A percentile compares a stretch with the other conserved stretches of the same genome.
Evolutionary conservation across 1,140 invertebrate genomes (phyloP).

Genomic region (Ceratitis capitata): DNA sequence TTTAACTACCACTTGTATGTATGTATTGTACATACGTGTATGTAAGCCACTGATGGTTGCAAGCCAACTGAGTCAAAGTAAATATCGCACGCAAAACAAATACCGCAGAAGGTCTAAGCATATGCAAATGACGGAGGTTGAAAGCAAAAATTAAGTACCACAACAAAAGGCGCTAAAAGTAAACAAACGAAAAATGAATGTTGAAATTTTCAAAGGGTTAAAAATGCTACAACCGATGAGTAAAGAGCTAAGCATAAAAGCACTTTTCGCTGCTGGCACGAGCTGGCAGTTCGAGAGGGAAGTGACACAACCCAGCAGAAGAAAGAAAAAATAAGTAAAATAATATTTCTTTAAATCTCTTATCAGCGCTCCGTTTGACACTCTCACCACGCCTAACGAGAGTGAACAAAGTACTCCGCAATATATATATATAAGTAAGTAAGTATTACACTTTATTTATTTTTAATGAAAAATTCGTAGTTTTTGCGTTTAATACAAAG

Average conservation of each 20-base stretch:
- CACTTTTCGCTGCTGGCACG: background rate
- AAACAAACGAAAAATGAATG: background rate
- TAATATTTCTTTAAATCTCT: background rate
- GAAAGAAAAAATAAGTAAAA: background rate
- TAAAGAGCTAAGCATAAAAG: background rate
- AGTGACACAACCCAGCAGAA: background rate
- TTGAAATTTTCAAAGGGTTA: background rate
- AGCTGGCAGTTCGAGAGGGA: background rate
- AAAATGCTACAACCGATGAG: background rate
- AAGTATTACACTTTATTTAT: too few species aligned
- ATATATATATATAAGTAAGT: too few species aligned
- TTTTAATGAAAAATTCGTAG: too few species aligned
- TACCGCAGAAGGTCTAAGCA: background rate
- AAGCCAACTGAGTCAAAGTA: background rate
- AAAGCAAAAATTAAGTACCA: background rate
- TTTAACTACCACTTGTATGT: background rate
- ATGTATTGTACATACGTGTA: too few species aligned
- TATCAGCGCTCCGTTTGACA: too few species aligned
- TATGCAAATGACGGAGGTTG: background rate
- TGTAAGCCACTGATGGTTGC: background rate
- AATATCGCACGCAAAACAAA: background rate
- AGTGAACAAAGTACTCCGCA: too few species aligned
- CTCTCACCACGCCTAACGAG: too few species aligned
- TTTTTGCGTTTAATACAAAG: too few species aligned
- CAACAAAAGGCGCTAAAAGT: constrained; percentile 6